These are phyloP conservation scores for Lophotriccus pileatus DNA, from an alignment of 2,797 vertebrate genomes.

Conservation along the genomic window DNA sequence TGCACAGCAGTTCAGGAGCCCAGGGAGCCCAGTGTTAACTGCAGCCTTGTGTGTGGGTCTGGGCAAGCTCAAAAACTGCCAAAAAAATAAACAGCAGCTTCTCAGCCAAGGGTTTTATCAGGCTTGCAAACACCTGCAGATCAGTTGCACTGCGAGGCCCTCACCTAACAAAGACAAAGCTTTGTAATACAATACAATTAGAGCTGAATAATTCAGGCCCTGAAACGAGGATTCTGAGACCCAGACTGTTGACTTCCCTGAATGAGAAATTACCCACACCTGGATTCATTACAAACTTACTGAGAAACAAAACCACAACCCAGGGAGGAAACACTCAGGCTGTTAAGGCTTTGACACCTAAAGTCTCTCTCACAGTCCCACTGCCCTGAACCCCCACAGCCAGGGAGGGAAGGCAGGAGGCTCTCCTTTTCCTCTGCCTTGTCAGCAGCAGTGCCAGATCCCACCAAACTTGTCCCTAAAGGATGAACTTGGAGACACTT, in stretches of 20 bases:
- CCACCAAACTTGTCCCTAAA: background rate
- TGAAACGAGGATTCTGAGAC: constrained; percentile 23
- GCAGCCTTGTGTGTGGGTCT: background rate
- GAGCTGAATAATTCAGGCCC: constrained; percentile 43
- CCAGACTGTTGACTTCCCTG: background rate
- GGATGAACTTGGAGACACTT: background rate
- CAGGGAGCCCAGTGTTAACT: background rate
- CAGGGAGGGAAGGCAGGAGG: background rate
- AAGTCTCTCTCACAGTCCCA: background rate
- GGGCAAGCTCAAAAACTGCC: background rate
- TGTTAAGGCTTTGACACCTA: background rate
- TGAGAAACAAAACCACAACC: background rate
- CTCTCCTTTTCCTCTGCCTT: background rate
- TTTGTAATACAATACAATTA: constrained; percentile 32
- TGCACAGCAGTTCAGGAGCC: background rate
- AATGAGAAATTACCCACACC: background rate
- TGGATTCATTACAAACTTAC: background rate
- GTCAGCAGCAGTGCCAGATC: background rate
- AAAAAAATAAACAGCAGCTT: background rate
- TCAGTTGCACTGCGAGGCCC: background rate
- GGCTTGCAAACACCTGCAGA: constrained; percentile 39
- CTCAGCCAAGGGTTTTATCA: constrained; percentile 1
- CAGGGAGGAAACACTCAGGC: background rate
- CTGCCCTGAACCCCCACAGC: accelerated
- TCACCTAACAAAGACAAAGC: constrained; percentile 18